These are phyloP conservation scores for Tachycineta bicolor DNA, from an alignment of 2,113 vertebrate genomes.

Conservation along the genomic window DNA sequence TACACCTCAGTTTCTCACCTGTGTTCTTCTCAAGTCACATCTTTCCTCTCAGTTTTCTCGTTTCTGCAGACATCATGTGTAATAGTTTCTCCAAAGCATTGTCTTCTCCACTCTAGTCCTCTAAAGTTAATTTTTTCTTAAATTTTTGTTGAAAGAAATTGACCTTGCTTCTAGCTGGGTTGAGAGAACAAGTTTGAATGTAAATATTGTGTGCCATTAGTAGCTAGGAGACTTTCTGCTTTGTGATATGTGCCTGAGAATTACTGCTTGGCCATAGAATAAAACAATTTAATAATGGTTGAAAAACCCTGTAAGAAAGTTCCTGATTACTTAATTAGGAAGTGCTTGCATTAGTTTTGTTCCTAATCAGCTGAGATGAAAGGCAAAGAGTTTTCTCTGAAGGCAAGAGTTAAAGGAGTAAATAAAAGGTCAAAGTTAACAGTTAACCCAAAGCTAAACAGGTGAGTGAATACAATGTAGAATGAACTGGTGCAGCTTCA, in stretches of 20 bases:
- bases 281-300: not conserved
- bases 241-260: not conserved
- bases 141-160: not conserved
- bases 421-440: not conserved
- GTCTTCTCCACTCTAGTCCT: not conserved
- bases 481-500: not conserved
- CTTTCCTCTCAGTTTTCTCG: not conserved
- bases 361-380: not conserved
- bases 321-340: not conserved
- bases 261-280: not conserved
- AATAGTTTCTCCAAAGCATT: not conserved
- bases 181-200: not conserved
- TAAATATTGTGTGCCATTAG: not conserved
- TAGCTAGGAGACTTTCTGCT: not conserved
- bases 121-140: not conserved
- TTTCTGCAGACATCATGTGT: not conserved
- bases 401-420: not conserved
- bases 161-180: not conserved
- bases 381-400: not conserved
- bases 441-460: not conserved
- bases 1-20: not conserved
- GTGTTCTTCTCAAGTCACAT: not conserved
- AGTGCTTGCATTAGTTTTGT: not conserved
- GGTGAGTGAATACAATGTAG: not conserved
- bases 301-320: not conserved